These are phyloP conservation scores for Solea senegalensis DNA, from an alignment of 2,113 vertebrate genomes.

Conservation along the genomic window DNA sequence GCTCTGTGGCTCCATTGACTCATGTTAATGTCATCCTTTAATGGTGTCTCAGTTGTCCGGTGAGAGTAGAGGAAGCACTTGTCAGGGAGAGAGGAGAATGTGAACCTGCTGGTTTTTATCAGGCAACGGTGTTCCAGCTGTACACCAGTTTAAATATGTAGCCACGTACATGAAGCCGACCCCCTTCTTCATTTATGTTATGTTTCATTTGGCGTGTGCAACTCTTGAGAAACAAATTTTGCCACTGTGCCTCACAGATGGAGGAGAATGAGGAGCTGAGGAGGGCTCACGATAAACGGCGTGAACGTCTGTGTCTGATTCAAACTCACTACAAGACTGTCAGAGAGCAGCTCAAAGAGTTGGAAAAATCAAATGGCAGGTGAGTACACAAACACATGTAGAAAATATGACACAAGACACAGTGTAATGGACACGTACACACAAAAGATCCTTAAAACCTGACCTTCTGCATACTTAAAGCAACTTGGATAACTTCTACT, in stretches of 20 bases:
- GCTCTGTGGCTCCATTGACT: conserved; percentile 54
- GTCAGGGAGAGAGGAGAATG: conserved; percentile 39
- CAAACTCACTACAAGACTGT: conserved; percentile 89
- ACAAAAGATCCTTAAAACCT: conserved; percentile 9
- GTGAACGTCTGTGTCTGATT: conserved; percentile 87
- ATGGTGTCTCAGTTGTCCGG: conserved; percentile 71
- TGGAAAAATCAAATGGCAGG: conserved; percentile 82
- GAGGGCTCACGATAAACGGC: conserved; percentile 83
- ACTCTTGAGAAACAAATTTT: neutral
- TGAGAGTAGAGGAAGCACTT: conserved; percentile 54
- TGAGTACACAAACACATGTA: conserved; percentile 74
- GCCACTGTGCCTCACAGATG: conserved; percentile 75
- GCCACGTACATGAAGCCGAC: conserved; percentile 7
- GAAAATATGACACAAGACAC: neutral
- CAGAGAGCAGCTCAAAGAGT: conserved; percentile 88
- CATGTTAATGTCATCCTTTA: conserved; percentile 68
- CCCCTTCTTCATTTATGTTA: neutral
- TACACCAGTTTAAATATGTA: conserved; percentile 34
- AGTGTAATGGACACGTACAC: neutral
- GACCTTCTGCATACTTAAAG: conserved; percentile 16
- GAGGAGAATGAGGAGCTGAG: conserved; percentile 88
- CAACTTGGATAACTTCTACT: conserved; percentile 24
- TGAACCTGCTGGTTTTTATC: conserved; percentile 37
- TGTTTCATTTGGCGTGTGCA: conserved; percentile 27
- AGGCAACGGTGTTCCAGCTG: conserved; percentile 33